Evolutionary conservation across 2,888 invertebrate species (phyloP).

Genomic region (Galerucella nymphaeae): DNA sequence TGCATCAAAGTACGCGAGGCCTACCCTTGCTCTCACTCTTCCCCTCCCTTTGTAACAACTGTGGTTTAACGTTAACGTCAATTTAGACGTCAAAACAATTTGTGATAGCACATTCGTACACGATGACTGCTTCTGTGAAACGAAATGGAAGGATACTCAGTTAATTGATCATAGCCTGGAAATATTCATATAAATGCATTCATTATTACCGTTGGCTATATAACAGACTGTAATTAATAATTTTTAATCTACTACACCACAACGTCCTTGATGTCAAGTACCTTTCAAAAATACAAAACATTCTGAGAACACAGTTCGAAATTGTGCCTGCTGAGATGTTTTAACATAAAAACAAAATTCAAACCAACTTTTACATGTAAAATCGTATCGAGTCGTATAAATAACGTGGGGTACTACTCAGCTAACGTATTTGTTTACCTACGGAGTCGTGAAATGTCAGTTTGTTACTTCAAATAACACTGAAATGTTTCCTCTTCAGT

Average conservation of each 20-base stretch:
- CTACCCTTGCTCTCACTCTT: not conserved
- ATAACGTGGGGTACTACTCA: no score
- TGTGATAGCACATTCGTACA: slow-evolving; percentile 4
- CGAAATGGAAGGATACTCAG: slow-evolving; percentile 9
- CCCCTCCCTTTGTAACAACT: not conserved
- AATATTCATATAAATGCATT: not conserved
- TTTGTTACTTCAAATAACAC: not conserved
- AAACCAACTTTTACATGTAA: not conserved
- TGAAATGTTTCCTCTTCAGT: not conserved
- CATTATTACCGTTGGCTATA: not conserved
- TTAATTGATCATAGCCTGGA: not conserved
- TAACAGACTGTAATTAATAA: no score
- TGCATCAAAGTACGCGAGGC: not conserved
- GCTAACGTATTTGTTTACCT: not conserved
- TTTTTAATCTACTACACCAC: no score
- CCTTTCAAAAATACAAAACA: no score
- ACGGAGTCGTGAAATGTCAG: not conserved
- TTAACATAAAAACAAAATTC: no score
- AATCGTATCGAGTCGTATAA: not conserved
- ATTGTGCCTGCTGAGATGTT: no score
- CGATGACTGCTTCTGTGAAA: not conserved
- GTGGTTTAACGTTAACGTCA: slow-evolving; percentile 8
- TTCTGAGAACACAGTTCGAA: no score
- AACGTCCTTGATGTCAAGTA: no score
- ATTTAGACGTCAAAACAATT: slow-evolving; percentile 9